These are phyloP conservation scores for Tinea semifulvella DNA, from an alignment of 2,888 invertebrate species.

Conservation along the genomic window DNA sequence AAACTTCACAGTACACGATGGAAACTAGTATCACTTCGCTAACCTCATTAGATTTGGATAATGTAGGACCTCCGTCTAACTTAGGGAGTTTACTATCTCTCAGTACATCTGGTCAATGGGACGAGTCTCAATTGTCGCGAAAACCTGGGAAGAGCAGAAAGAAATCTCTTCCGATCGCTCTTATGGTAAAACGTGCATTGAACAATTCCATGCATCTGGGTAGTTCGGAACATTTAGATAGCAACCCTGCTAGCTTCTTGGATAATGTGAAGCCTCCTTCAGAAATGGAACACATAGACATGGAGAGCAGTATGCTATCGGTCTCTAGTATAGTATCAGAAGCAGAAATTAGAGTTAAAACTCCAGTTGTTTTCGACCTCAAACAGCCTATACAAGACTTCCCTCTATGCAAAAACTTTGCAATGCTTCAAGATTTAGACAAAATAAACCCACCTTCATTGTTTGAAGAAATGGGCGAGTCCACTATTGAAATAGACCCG, in stretches of 20 bases:
- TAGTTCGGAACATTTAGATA: conserved; percentile 72
- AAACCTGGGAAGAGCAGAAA: conserved; percentile 63
- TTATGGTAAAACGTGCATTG: conserved; percentile 77
- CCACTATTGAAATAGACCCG: conserved; percentile 58
- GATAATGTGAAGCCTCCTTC: conserved; percentile 88
- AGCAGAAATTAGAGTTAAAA: conserved; percentile 64
- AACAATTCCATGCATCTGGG: conserved; percentile 63
- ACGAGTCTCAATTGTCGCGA: conserved; percentile 41
- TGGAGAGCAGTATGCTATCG: conserved; percentile 85
- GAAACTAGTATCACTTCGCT: conserved; percentile 69
- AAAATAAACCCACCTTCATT: conserved; percentile 77
- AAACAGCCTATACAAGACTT: conserved; percentile 64
- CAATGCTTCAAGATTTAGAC: conserved; percentile 69
- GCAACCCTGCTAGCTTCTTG: conserved; percentile 69
- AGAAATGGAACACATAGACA: conserved; percentile 79
- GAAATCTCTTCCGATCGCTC: conserved; percentile 74
- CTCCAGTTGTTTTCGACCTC: conserved; percentile 64
- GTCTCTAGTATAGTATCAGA: conserved; percentile 86
- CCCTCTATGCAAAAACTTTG: conserved; percentile 46
- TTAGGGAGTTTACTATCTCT: conserved; percentile 74
- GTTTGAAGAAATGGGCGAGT: conserved; percentile 76
- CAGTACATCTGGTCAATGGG: conserved; percentile 60
- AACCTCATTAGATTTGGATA: conserved; percentile 74
- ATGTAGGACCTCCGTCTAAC: conserved; percentile 79
- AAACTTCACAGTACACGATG: conserved; percentile 43